phyloP scores from a whole-genome alignment of 2,113 vertebrate species.

The Riparia riparia region DNA sequence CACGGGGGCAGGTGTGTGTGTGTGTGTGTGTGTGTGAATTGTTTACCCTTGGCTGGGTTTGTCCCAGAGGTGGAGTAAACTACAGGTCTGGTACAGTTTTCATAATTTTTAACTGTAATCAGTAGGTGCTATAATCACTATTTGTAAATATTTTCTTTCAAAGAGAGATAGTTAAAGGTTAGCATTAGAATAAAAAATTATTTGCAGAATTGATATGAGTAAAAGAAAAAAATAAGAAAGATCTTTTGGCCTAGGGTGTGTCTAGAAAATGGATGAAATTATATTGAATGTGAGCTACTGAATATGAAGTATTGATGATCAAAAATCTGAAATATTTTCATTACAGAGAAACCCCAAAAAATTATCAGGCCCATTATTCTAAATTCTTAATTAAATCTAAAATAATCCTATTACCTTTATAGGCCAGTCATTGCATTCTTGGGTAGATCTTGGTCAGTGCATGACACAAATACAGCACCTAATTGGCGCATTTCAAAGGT shows the following conservation, averaged over 20 bases:
- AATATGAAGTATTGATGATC: rapidly evolving
- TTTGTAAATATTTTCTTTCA: neutral
- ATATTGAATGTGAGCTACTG: rapidly evolving
- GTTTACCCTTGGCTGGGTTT: neutral
- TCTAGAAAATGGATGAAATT: neutral
- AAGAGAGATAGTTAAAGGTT: neutral
- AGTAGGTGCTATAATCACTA: neutral
- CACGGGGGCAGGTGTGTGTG: no score
- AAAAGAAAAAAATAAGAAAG: neutral
- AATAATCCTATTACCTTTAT: neutral
- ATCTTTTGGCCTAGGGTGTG: neutral
- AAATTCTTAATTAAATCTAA: neutral
- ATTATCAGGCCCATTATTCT: neutral
- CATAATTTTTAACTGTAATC: neutral
- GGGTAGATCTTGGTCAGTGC: neutral
- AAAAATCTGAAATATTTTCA: neutral
- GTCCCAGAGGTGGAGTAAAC: neutral
- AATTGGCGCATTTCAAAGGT: neutral
- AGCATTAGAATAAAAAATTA: neutral
- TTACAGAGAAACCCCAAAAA: neutral
- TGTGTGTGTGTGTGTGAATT: no score
- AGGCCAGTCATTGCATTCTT: neutral
- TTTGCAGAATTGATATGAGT: neutral
- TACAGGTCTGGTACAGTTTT: neutral
- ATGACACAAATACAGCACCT: neutral